phyloP scores from a whole-genome alignment of 2,113 vertebrate species.

The Pterocles gutturalis region DNA sequence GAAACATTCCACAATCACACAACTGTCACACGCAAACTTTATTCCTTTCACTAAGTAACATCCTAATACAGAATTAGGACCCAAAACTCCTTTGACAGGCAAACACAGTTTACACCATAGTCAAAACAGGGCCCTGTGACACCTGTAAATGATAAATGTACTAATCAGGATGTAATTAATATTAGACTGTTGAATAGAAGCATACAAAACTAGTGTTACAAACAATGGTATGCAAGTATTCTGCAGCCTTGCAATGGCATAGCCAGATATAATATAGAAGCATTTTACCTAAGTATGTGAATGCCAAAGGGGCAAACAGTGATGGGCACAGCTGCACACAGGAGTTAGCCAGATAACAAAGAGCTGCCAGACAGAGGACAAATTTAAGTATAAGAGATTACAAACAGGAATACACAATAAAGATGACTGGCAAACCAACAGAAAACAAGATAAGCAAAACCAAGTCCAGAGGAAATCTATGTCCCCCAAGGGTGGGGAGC shows the following conservation, averaged over 20 bases:
- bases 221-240: not conserved
- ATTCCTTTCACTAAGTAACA: not conserved
- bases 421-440: not conserved
- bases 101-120: not conserved
- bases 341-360: not conserved
- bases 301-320: not conserved
- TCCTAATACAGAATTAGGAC: not conserved
- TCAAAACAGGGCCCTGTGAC: not conserved
- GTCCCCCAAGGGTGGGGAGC: not conserved
- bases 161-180: not conserved
- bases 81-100: not conserved
- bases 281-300: not conserved
- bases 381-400: not conserved
- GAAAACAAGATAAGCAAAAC: not conserved
- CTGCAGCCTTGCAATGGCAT: fast-evolving
- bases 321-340: not conserved
- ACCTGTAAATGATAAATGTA: not conserved
- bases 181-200: not conserved
- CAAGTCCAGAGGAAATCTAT: not conserved
- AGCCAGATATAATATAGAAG: not conserved
- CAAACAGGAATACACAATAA: not conserved
- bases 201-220: not conserved
- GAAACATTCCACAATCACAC: not conserved
- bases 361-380: not conserved
- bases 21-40: not conserved